Percentiles rank a stretch among this genome's conserved stretches.
Conservation (phyloP, 2,888 invertebrate species). For the Itoplectis maculator region DNA sequence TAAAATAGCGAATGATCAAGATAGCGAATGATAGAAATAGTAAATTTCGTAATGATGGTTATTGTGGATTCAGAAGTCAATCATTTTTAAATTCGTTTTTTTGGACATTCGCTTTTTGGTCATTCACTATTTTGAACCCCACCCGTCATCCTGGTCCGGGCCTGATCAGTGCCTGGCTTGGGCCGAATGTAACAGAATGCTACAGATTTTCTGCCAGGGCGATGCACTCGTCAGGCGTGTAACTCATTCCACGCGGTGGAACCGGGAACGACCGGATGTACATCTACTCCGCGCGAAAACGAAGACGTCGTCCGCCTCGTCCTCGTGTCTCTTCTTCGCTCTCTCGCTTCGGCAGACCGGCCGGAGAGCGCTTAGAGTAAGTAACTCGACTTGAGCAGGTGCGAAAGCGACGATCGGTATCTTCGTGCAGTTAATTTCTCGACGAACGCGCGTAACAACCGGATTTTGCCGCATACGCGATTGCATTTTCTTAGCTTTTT, state of each 20-base stretch:
- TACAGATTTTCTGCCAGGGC: too few species aligned
- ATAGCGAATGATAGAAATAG: too few species aligned
- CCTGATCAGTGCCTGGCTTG: too few species aligned
- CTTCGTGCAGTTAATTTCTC: conserved; percentile 77
- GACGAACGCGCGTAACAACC: conserved; percentile 68
- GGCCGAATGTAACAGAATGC: too few species aligned
- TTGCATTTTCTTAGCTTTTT: conserved; percentile 28
- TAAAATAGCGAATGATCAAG: too few species aligned
- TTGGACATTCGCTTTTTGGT: too few species aligned
- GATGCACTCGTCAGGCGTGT: conserved; percentile 13
- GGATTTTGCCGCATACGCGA: conserved; percentile 66
- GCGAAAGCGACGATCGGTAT: conserved; percentile 70
- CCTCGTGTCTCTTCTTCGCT: conserved; percentile 63
- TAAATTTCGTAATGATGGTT: too few species aligned
- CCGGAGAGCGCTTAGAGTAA: conserved; percentile 60
- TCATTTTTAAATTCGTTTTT: too few species aligned
- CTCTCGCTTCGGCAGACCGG: conserved; percentile 55
- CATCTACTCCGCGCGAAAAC: conserved; percentile 54
- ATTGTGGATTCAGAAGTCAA: too few species aligned
- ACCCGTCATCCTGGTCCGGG: too few species aligned
- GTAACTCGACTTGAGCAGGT: conserved; percentile 71
- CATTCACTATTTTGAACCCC: too few species aligned
- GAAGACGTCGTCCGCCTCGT: conserved; percentile 49
- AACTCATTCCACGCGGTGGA: conserved; percentile 42
- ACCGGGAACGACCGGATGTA: conserved; percentile 60